Percentiles rank a stretch among this genome's conserved stretches.
Conservation (phyloP, 2,797 vertebrate species). For the Scleropages formosus region DNA sequence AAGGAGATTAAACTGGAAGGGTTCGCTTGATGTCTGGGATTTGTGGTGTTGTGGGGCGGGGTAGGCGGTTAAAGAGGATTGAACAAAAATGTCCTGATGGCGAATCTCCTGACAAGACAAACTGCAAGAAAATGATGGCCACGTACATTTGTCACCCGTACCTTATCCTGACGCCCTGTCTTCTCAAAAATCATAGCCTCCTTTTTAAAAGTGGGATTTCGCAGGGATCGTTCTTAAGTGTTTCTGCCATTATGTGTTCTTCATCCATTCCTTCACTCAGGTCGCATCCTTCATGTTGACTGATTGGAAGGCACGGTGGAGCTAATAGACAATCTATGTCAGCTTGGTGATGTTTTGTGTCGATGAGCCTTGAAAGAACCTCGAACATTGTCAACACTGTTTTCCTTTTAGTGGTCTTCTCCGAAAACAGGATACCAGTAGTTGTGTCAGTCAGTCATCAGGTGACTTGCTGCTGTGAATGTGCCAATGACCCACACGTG, state of each 20-base stretch:
- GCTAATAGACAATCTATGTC: neutral
- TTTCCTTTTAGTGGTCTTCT: neutral
- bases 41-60: constrained; percentile 14
- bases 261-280: neutral
- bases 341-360: neutral
- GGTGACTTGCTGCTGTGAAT: constrained; percentile 1
- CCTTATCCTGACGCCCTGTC: neutral
- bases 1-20: constrained; percentile 34
- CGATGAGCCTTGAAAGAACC: neutral
- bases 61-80: neutral
- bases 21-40: constrained; percentile 26
- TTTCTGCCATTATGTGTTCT: neutral
- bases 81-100: constrained; percentile 7
- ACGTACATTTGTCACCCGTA: constrained; percentile 25
- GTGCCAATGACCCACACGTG: neutral
- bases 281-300: neutral
- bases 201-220: constrained; percentile 1
- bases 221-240: neutral
- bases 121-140: constrained; percentile 22
- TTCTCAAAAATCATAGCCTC: neutral
- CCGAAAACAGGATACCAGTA: constrained; percentile 5
- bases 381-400: neutral
- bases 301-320: neutral
- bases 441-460: constrained; percentile 3
- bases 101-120: constrained; percentile 25